A percentile compares a stretch with the other conserved stretches of the same genome.
Conservation (phyloP, 2,888 invertebrate genomes). For the Andricus quercusramuli region DNA sequence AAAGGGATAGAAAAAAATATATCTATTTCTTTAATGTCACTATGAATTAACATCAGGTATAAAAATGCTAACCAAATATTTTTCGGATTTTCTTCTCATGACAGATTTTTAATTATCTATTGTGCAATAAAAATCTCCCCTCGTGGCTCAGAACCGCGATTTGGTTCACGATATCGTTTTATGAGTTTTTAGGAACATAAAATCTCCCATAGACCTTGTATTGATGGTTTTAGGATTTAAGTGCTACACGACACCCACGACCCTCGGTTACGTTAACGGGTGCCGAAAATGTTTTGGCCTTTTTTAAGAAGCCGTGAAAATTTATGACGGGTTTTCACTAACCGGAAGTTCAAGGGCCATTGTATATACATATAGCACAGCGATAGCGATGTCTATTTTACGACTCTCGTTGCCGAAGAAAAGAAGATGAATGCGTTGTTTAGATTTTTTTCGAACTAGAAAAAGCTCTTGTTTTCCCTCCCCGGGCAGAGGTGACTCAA, state of each 20-base stretch:
- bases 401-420: neutral
- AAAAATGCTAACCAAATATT: too few species aligned
- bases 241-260: slow-evolving; percentile 23
- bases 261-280: slow-evolving; percentile 29
- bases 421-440: slow-evolving; percentile 23
- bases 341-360: slow-evolving; percentile 30
- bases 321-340: slow-evolving; percentile 33
- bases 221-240: slow-evolving; percentile 32
- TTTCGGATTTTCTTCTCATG: too few species aligned
- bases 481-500: slow-evolving; percentile 19
- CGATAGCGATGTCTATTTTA: slow-evolving; percentile 25
- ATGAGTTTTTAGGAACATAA: slow-evolving; percentile 15
- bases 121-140: neutral
- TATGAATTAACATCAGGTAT: too few species aligned
- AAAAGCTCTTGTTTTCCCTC: slow-evolving; percentile 52
- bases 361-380: neutral
- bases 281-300: slow-evolving; percentile 27
- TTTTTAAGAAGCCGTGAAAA: slow-evolving; percentile 38
- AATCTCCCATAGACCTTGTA: slow-evolving; percentile 6
- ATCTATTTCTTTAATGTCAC: too few species aligned
- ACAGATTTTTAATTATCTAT: neutral
- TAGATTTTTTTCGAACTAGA: slow-evolving; percentile 28
- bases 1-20: too few species aligned
- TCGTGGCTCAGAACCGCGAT: neutral
- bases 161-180: slow-evolving; percentile 1